Percentiles rank a stretch among this genome's conserved stretches.
phyloP scores from a whole-genome alignment of 92 coral and sea anemone genomes.

The Pocillopora meandrina region DNA sequence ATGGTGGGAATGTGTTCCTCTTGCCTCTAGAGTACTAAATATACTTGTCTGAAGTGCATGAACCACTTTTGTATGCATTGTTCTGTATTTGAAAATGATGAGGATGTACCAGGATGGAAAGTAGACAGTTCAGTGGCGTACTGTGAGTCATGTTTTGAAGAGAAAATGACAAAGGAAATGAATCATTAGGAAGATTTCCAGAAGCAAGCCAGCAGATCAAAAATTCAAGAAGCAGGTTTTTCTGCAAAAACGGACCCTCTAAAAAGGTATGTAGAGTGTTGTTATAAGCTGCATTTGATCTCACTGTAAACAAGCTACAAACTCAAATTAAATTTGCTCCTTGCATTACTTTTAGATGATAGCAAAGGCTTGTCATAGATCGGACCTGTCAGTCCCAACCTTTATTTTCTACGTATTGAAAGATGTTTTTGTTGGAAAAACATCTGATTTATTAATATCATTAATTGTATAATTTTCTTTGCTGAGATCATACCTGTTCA shows the following conservation, averaged over 20 bases:
- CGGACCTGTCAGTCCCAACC: slow-evolving; percentile 29
- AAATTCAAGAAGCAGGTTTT: slow-evolving; percentile 38
- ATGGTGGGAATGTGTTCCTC: slow-evolving; percentile 50
- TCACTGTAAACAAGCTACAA: slow-evolving; percentile 30
- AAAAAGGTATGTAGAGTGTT: slow-evolving; percentile 25
- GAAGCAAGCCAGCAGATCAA: slow-evolving; percentile 32
- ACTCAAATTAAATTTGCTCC: slow-evolving; percentile 23
- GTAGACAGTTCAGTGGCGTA: slow-evolving; percentile 60
- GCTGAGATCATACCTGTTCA: slow-evolving; percentile 41
- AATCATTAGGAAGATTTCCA: slow-evolving; percentile 12
- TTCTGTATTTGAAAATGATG: slow-evolving; percentile 50
- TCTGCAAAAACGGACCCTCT: slow-evolving; percentile 33
- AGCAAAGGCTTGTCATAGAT: slow-evolving; percentile 15
- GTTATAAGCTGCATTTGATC: slow-evolving; percentile 20
- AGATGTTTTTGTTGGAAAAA: slow-evolving; percentile 38
- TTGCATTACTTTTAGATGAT: slow-evolving; percentile 5
- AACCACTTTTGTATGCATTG: slow-evolving; percentile 43
- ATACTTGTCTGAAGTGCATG: slow-evolving; percentile 50
- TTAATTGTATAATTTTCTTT: slow-evolving; percentile 38
- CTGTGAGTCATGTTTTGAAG: slow-evolving; percentile 52
- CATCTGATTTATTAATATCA: slow-evolving; percentile 39
- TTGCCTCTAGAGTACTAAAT: slow-evolving; percentile 33
- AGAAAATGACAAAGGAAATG: slow-evolving; percentile 40
- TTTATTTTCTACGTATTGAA: slow-evolving; percentile 17
- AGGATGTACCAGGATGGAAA: slow-evolving; percentile 49